Evolutionary conservation across 2,888 invertebrate genomes (phyloP).

Genomic region (Mycalesis mineus): DNA sequence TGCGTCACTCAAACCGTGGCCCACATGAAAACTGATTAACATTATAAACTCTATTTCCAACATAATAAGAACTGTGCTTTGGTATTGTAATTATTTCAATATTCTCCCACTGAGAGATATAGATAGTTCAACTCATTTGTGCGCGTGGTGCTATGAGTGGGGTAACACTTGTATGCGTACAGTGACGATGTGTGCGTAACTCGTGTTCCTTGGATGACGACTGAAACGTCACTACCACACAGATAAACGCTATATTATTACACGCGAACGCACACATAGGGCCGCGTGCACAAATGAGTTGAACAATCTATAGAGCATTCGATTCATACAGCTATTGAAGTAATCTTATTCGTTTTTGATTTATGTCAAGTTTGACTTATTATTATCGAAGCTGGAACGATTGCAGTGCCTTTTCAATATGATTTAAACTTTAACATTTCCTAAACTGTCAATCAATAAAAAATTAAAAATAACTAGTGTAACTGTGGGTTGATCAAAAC

Average conservation of each 20-base stretch:
- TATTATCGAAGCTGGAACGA: background rate
- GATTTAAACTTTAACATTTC: background rate
- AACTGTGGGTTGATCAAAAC: too few species aligned
- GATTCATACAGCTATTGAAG: background rate
- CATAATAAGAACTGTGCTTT: slow-evolving; percentile 6
- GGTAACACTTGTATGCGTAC: too few species aligned
- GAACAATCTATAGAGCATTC: background rate
- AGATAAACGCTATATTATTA: too few species aligned
- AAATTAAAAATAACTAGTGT: too few species aligned
- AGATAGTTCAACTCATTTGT: too few species aligned
- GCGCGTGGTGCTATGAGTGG: too few species aligned
- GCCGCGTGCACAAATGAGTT: too few species aligned
- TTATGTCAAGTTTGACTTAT: background rate
- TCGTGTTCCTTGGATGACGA: too few species aligned
- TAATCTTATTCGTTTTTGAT: background rate
- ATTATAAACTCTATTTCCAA: slow-evolving; percentile 20
- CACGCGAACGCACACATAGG: too few species aligned
- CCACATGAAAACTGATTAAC: slow-evolving; percentile 11
- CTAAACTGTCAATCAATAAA: too few species aligned
- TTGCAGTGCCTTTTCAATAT: background rate
- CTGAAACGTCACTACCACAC: too few species aligned
- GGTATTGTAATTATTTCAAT: background rate
- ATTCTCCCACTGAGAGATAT: slow-evolving; percentile 1
- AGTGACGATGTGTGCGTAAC: too few species aligned
- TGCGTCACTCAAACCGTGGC: slow-evolving; percentile 29